These are phyloP conservation scores for Crotalus viridis DNA, from an alignment of 2,113 vertebrate species.

Conservation along the genomic window DNA sequence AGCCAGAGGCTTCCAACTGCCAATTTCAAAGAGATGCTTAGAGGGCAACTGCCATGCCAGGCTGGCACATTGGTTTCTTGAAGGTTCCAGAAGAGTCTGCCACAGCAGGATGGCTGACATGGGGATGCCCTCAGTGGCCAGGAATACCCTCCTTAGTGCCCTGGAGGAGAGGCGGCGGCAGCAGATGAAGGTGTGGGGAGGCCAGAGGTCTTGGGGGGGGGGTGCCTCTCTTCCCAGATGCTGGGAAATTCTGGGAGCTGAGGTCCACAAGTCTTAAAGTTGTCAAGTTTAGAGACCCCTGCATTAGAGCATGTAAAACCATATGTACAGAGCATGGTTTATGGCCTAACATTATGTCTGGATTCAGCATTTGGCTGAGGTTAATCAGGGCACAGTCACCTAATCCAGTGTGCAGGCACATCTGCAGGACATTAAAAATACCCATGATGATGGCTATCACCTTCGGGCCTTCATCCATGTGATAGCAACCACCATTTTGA, in stretches of 20 bases:
- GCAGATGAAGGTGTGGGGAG: slow-evolving; percentile 37
- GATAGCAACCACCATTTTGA: background rate
- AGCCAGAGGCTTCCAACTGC: background rate
- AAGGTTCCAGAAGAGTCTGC: background rate
- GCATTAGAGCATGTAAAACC: background rate
- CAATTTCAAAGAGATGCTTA: background rate
- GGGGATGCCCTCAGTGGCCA: slow-evolving; percentile 1
- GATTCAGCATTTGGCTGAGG: background rate
- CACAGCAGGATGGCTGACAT: background rate
- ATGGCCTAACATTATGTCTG: background rate
- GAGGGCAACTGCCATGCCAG: background rate
- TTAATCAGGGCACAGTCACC: background rate
- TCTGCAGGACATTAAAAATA: background rate
- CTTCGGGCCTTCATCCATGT: background rate
- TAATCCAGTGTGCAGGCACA: background rate
- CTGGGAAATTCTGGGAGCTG: background rate
- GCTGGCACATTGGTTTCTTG: background rate
- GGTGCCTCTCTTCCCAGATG: background rate
- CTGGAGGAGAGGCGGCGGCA: slow-evolving; percentile 41
- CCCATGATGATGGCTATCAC: background rate
- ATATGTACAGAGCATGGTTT: background rate
- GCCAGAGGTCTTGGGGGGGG: background rate
- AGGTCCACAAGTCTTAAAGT: background rate
- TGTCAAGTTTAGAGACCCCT: background rate
- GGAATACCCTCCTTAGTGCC: slow-evolving; percentile 40